Base-by-base conservation (phyloP, 2,113 vertebrate genomes). In the Sarotherodon lohbergeri region DNA sequence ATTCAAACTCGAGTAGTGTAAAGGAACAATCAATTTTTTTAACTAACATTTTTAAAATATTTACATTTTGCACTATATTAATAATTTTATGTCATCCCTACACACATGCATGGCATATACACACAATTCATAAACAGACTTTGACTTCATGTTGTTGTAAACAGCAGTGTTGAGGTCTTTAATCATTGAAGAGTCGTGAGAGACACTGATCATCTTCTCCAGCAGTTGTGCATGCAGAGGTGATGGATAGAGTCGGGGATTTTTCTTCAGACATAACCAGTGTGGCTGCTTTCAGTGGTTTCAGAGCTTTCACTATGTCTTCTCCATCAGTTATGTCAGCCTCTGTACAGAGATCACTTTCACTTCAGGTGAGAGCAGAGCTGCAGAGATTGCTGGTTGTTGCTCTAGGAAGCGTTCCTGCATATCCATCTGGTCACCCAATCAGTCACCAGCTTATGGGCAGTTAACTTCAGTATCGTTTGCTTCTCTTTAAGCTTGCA, bases 401-500 rank as follows among this genome's bases (percentile, higher is more conserved):
- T 59, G 27, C 57, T 32, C 1, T 0, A 59, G 56, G 56, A 59
- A 32, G 3, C 0, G 4, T 59, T 59, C 56, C 3, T 32, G 14
- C 56, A 59, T 59, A 1, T 9, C 13, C 24, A 59, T 59, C 56
- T 29, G 56, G 24, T 29, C 56, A 59, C 56, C 24, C 4, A 7
- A 59, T 59, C 56, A 59, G 13, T 59, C 56, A 0, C 24, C 56
- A 59, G 24, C 24, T 59, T 59, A 16, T 59, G 27, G 24, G 56
- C 56, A 59, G 56, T 27, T 29, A 59, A 27, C 0, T 59, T 29
- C 56, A 59, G 13, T 29, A 16, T 29, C 13, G 29, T 29, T 0
- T 59, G 56, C 56, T 16, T 59, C 27, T 16, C 27, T 59, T 0
- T 59, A 29, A 9, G 56, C 0, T 0, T 59, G 56, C 4, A 0